Conservation (phyloP, 2,797 vertebrate genomes). For the Ispidina lecontei region DNA sequence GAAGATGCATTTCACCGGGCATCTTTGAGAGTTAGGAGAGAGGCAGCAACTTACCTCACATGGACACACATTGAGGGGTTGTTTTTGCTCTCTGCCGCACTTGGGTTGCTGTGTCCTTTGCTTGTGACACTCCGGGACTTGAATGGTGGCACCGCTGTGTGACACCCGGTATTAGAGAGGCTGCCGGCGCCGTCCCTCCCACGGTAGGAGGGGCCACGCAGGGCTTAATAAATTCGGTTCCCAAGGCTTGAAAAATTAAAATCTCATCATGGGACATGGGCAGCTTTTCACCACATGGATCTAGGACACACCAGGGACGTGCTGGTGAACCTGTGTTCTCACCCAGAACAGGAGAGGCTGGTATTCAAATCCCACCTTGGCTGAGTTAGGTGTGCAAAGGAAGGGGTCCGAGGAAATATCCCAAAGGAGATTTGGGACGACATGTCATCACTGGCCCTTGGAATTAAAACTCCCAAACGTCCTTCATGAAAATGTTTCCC, state of each 20-base stretch:
- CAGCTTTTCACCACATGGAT: not conserved
- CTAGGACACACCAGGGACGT: fast-evolving
- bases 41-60: not conserved
- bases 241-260: slow-evolving; percentile 20
- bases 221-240: slow-evolving; percentile 14
- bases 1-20: not conserved
- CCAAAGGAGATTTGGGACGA: not conserved
- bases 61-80: not conserved
- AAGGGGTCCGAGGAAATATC: not conserved
- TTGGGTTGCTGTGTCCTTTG: not conserved
- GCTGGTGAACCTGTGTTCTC: not conserved
- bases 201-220: slow-evolving; percentile 42
- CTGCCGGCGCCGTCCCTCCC: slow-evolving; percentile 49
- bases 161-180: slow-evolving; percentile 20
- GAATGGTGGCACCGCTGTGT: slow-evolving; percentile 22
- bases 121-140: not conserved
- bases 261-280: not conserved
- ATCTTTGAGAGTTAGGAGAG: not conserved
- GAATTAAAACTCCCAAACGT: not conserved
- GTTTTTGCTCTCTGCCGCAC: not conserved
- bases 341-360: not conserved
- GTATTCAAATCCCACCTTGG: not conserved
- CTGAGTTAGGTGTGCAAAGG: not conserved
- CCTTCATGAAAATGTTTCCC: not conserved
- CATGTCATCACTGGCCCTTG: fast-evolving